Evolutionary conservation across 2,888 invertebrate species (phyloP).

Genomic region (Ommatoiulus sabulosus): DNA sequence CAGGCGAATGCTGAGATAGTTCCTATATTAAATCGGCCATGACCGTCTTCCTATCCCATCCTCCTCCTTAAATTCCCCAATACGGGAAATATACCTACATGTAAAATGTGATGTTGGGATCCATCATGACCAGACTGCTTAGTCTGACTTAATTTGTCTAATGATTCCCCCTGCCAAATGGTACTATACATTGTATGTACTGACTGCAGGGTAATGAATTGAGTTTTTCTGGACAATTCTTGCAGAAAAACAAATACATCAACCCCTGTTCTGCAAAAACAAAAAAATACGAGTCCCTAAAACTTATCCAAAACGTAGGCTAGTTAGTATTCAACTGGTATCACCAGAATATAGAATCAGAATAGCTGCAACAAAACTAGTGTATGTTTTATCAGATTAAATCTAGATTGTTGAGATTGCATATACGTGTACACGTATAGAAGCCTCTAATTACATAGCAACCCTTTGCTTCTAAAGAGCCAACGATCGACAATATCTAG

Average conservation of each 20-base stretch:
- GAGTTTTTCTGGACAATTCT: background rate
- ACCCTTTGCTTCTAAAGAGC: background rate
- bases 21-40: too few relatives aligned
- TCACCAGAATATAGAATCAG: background rate
- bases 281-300: too few relatives aligned
- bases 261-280: background rate
- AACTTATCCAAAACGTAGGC: background rate
- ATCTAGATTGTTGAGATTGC: background rate
- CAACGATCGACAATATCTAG: background rate
- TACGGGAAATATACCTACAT: too few relatives aligned
- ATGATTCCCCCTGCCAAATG: background rate
- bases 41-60: too few relatives aligned
- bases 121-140: too few relatives aligned
- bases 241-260: background rate
- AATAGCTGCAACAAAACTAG: background rate
- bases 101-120: too few relatives aligned
- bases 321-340: background rate
- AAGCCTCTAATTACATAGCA: background rate
- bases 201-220: background rate
- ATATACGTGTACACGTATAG: background rate
- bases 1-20: too few relatives aligned
- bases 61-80: too few relatives aligned
- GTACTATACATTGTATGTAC: background rate
- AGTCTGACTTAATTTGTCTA: background rate
- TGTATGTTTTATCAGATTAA: background rate